These are phyloP conservation scores for Charaxes varanes DNA, from an alignment of 1,140 invertebrate genomes.

Conservation along the genomic window DNA sequence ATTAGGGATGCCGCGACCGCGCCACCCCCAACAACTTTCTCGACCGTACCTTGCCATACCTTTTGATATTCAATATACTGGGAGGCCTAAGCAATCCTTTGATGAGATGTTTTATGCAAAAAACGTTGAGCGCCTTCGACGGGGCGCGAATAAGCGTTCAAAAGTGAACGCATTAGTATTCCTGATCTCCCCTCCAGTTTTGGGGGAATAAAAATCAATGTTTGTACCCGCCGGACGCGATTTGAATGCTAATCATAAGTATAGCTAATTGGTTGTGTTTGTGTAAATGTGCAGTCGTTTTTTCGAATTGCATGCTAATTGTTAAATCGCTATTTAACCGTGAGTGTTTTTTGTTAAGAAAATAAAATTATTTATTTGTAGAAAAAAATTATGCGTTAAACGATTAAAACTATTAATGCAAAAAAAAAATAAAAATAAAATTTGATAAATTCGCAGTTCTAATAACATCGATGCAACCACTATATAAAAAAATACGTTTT, in stretches of 20 bases:
- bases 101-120: constrained; percentile 75
- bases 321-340: constrained; percentile 26
- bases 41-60: constrained; percentile 55
- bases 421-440: no score
- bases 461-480: no score
- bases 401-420: no score
- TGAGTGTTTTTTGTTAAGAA: no score
- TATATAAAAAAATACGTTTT: no score
- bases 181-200: constrained; percentile 53
- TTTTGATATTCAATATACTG: constrained; percentile 74
- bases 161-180: constrained; percentile 72
- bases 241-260: constrained; percentile 66
- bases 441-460: no score
- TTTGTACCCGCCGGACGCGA: constrained; percentile 63
- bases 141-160: constrained; percentile 67
- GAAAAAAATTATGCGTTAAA: no score
- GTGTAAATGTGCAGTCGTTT: constrained; percentile 40
- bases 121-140: constrained; percentile 64
- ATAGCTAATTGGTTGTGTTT: constrained; percentile 66
- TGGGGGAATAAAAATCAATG: constrained; percentile 71
- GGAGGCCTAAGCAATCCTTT: constrained; percentile 66
- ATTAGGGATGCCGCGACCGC: constrained; percentile 58
- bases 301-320: constrained; percentile 33
- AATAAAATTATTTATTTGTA: no score
- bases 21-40: constrained; percentile 53